A percentile compares a stretch with the other conserved stretches of the same genome.
Conservation (phyloP, 2,888 invertebrate genomes). For the Mimumesa dahlbomi region DNA sequence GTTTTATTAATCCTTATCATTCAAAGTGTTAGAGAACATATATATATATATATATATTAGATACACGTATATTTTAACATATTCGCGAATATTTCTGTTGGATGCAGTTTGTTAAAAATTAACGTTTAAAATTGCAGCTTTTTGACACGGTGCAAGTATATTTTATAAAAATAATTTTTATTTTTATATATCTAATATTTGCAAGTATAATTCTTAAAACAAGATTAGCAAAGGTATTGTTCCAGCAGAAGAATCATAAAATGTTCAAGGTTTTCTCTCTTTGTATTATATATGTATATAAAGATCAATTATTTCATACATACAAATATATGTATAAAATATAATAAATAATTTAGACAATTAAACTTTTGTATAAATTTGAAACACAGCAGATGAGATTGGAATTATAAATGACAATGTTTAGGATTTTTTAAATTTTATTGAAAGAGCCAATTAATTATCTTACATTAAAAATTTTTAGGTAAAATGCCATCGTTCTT, state of each 20-base stretch:
- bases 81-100: conserved; percentile 23
- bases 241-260: conserved; percentile 4
- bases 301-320: conserved; percentile 47
- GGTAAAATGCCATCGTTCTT: conserved; percentile 96
- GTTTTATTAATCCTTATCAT: conserved; percentile 16
- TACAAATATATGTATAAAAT: conserved; percentile 52
- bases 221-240: conserved; percentile 4
- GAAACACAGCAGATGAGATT: not conserved
- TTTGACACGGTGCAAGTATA: conserved; percentile 27
- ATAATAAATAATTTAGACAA: conserved; percentile 42
- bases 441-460: conserved; percentile 53
- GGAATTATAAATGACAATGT: not conserved
- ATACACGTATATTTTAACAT: conserved; percentile 32
- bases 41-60: conserved; percentile 17
- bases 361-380: not conserved
- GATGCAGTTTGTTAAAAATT: conserved; percentile 17
- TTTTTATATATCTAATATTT: conserved; percentile 55
- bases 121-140: conserved; percentile 28
- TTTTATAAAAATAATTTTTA: conserved; percentile 50
- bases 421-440: conserved; percentile 50
- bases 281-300: conserved; percentile 59
- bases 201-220: conserved; percentile 31
- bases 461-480: conserved; percentile 82
- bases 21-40: conserved; percentile 14
- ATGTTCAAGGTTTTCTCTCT: conserved; percentile 17